Conservation (phyloP, 2,888 invertebrate genomes). For the Dugesia japonica region DNA sequence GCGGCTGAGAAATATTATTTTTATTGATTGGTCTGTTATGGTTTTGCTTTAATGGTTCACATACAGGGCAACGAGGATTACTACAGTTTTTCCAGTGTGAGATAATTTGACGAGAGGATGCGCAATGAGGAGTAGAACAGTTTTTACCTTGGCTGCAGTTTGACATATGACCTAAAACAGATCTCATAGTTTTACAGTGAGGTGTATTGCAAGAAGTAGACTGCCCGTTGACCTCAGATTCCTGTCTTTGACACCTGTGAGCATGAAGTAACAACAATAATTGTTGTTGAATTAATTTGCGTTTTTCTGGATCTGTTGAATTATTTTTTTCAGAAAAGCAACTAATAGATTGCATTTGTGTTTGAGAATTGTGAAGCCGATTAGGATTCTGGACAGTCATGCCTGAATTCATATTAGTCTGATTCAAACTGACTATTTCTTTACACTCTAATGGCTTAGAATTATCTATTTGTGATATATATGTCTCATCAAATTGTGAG, state of each 20-base stretch:
- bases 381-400: background rate
- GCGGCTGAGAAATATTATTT: too few relatives aligned
- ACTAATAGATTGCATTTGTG: background rate
- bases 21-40: background rate
- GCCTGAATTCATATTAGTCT: background rate
- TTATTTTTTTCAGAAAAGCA: background rate
- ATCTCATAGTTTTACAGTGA: constrained; percentile 99
- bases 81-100: constrained; percentile 97
- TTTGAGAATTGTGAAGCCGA: background rate
- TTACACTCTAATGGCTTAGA: background rate
- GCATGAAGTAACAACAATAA: constrained; percentile 86
- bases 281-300: constrained; percentile 94
- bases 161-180: constrained; percentile 90
- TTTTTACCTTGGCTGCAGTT: constrained; percentile 69
- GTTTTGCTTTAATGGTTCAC: constrained; percentile 67
- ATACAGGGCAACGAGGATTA: constrained; percentile 85
- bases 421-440: background rate
- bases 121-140: constrained; percentile 70
- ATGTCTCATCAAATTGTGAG: background rate
- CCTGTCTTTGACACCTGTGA: constrained; percentile 89
- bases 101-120: constrained; percentile 91
- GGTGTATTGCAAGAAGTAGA: constrained; percentile 62
- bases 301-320: constrained; percentile 75
- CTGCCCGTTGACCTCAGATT: constrained; percentile 66
- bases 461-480: background rate